These are phyloP conservation scores for Anarsia innoxiella DNA, from an alignment of 2,888 invertebrate genomes.

Conservation along the genomic window DNA sequence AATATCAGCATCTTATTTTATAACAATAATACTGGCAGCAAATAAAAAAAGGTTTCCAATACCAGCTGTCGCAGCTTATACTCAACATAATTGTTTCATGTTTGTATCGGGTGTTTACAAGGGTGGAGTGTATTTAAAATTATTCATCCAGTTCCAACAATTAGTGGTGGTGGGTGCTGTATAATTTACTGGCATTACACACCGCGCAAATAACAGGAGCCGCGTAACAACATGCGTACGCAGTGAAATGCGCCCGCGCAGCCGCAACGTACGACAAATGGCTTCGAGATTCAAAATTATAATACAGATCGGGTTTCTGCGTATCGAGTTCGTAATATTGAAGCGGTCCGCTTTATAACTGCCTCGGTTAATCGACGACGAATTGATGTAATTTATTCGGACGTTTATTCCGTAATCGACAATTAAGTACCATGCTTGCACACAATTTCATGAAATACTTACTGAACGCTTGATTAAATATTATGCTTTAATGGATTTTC, in stretches of 20 bases:
- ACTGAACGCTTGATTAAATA: too few species aligned
- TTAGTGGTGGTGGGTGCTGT: constrained; percentile 46
- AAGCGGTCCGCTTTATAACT: constrained; percentile 32
- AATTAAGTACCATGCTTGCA: too few species aligned
- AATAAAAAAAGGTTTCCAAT: too few species aligned
- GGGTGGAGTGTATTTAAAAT: constrained; percentile 21
- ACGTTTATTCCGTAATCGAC: too few species aligned
- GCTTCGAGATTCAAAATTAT: constrained; percentile 44
- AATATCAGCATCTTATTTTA: too few species aligned
- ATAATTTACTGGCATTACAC: constrained; percentile 64
- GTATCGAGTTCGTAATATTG: constrained; percentile 53
- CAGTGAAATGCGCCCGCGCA: constrained; percentile 49
- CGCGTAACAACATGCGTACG: constrained; percentile 44
- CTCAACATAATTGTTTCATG: constrained; percentile 26
- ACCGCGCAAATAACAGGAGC: constrained; percentile 61
- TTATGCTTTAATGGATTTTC: too few species aligned
- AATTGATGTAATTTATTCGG: constrained; percentile 8
- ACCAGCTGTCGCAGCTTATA: constrained; percentile 8
- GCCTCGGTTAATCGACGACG: constrained; percentile 31
- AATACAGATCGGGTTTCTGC: constrained; percentile 56
- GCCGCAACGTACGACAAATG: constrained; percentile 57
- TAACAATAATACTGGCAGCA: too few species aligned
- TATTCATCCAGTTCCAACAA: constrained; percentile 41
- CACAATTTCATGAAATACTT: too few species aligned
- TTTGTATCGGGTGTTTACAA: constrained; percentile 28